Evolutionary conservation across 2,888 invertebrate species (phyloP).

Genomic region (Saturnia pavonia): DNA sequence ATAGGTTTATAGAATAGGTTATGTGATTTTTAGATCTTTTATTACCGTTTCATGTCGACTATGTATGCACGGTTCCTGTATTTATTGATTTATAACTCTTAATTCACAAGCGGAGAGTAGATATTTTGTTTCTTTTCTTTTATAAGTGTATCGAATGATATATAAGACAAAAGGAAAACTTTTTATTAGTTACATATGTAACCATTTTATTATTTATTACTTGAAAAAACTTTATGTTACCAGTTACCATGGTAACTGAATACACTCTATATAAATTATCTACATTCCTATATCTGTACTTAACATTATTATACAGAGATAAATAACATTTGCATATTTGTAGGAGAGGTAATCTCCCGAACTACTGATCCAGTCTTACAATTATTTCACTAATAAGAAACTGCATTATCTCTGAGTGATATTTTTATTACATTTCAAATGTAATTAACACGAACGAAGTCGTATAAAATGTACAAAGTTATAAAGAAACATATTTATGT

Average conservation of each 20-base stretch:
- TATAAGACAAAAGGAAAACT: neutral
- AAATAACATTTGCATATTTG: too few relatives aligned
- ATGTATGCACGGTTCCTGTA: neutral
- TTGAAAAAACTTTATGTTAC: neutral
- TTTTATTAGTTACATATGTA: neutral
- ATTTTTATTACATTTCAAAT: too few relatives aligned
- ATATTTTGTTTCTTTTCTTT: neutral
- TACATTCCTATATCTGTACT: too few relatives aligned
- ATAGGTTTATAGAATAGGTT: slow-evolving; percentile 26
- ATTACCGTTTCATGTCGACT: neutral
- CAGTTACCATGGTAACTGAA: neutral
- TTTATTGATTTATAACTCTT: neutral
- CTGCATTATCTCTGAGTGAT: too few relatives aligned
- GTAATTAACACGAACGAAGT: too few relatives aligned
- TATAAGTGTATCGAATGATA: neutral
- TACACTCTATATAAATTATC: neutral
- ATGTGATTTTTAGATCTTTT: slow-evolving; percentile 16
- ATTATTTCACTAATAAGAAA: too few relatives aligned
- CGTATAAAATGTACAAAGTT: too few relatives aligned
- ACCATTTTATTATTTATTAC: too few relatives aligned
- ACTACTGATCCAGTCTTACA: too few relatives aligned
- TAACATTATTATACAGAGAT: too few relatives aligned
- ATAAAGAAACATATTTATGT: too few relatives aligned
- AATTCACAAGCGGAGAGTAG: neutral
- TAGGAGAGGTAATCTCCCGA: too few relatives aligned